Evolutionary conservation across 2,888 invertebrate species (phyloP), one percentile per base, ranked within the genome.

Genomic region (Drosophila meridiana): DNA sequence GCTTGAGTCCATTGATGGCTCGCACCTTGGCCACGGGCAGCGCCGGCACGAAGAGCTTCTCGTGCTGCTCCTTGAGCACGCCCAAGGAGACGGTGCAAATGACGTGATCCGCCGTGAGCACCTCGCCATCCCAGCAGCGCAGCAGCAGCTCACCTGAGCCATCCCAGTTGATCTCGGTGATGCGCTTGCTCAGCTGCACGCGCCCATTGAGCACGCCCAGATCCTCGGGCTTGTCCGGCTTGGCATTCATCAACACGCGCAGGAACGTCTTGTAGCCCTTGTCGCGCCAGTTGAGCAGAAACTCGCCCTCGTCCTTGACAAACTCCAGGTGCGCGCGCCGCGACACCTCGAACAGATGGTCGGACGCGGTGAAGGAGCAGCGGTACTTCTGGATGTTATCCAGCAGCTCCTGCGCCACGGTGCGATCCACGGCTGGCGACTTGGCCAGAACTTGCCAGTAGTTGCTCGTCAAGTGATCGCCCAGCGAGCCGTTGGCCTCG

Each of bases 231-330:
- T 71, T 45, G 2, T 75, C 57, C 4, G 61, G 30, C 0, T 76
- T 62, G 13, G 86, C 58, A 3, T 83, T 72, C 94, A 95, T 94
- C 75, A 97, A 93, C 52, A 97, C 87, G 82, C 96, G 95, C 58
- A 97, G 93, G 70, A 97, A 93, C 3, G 94, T 95, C 76, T 93
- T 94, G 87, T 94, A 97, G 2, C 97, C 97, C 71, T 94, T 94
- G 60, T 95, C 94, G 78, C 96, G 96, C 97, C 97, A 98, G 89
- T 96, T 95, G 2, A 96, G 93, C 80, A 95, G 91, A 14, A 93
- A 93, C 87, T 97, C 95, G 0, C 97, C 97, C 4, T 95, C 95
- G 87, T 96, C 96, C 0, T 93, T 92, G 94, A 95, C 94, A 85
- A 95, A 96, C 73, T 95, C 95, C 0, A 94, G 92, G 47, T 95